Conservation (phyloP, 2,113 vertebrate genomes). For the Ciconia boyciana region DNA sequence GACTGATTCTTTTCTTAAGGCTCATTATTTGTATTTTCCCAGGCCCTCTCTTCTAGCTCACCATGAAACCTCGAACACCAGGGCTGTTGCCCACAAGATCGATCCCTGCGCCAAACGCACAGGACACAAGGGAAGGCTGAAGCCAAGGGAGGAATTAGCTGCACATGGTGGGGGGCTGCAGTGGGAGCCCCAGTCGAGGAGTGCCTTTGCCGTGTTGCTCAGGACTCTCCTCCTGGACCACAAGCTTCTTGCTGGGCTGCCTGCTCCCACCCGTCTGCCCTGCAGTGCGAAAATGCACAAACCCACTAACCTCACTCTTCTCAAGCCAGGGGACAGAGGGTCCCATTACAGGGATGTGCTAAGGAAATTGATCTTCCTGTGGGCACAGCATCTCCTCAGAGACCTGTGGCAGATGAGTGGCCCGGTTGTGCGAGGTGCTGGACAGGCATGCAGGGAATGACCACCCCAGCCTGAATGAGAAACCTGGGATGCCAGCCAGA, state of each 20-base stretch:
- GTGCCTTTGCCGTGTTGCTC: not conserved
- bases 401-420: not conserved
- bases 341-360: not conserved
- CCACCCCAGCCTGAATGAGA: not conserved
- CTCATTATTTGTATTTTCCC: not conserved
- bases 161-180: not conserved
- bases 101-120: not conserved
- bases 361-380: not conserved
- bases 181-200: not conserved
- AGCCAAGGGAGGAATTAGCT: not conserved
- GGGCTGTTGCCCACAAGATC: not conserved
- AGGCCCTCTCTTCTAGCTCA: not conserved
- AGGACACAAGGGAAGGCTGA: not conserved
- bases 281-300: not conserved
- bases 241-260: not conserved
- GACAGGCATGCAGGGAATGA: fast-evolving
- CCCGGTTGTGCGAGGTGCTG: not conserved
- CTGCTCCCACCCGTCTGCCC: not conserved
- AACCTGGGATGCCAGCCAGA: not conserved
- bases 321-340: not conserved
- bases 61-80: not conserved
- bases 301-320: not conserved
- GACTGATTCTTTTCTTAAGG: not conserved
- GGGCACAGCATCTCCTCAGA: not conserved
- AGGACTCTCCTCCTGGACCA: not conserved